Percentiles rank a stretch among this genome's conserved stretches.
Conservation (phyloP, 2,888 invertebrate species). For the Polydrusus pterygomalis region DNA sequence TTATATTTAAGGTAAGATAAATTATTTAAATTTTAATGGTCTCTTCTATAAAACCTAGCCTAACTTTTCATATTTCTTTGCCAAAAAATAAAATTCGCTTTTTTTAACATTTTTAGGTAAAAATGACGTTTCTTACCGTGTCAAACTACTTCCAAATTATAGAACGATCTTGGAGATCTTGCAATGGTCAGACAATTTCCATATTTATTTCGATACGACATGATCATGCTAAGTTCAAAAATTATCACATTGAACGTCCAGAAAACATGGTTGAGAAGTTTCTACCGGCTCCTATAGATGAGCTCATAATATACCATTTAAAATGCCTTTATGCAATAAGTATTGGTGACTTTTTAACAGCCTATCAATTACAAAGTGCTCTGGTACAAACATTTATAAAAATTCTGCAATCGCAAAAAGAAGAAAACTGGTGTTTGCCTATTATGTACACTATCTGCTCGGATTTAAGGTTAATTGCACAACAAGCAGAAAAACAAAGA, state of each 20-base stretch:
- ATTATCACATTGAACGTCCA: constrained; percentile 81
- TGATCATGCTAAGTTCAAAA: constrained; percentile 82
- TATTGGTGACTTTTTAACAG: constrained; percentile 76
- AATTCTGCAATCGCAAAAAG: constrained; percentile 89
- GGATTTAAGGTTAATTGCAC: constrained; percentile 87
- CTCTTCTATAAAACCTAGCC: background rate
- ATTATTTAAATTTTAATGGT: background rate
- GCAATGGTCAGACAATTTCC: constrained; percentile 78
- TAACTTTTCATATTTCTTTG: background rate
- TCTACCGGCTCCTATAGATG: constrained; percentile 83
- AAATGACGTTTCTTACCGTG: constrained; percentile 67
- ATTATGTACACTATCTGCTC: constrained; percentile 93
- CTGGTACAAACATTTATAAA: constrained; percentile 87
- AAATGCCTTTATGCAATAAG: constrained; percentile 76
- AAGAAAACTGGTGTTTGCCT: constrained; percentile 98
- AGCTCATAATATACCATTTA: constrained; percentile 84
- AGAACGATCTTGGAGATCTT: constrained; percentile 77
- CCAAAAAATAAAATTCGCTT: background rate
- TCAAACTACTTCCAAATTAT: constrained; percentile 72
- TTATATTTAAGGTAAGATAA: constrained; percentile 1
- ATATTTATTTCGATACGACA: constrained; percentile 80
- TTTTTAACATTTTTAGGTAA: constrained; percentile 33
- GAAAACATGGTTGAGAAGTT: constrained; percentile 82
- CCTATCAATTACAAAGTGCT: constrained; percentile 86
- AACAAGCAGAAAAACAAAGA: constrained; percentile 82